These are phyloP conservation scores for Ooceraea biroi DNA, from an alignment of 1,140 invertebrate species.

Conservation along the genomic window DNA sequence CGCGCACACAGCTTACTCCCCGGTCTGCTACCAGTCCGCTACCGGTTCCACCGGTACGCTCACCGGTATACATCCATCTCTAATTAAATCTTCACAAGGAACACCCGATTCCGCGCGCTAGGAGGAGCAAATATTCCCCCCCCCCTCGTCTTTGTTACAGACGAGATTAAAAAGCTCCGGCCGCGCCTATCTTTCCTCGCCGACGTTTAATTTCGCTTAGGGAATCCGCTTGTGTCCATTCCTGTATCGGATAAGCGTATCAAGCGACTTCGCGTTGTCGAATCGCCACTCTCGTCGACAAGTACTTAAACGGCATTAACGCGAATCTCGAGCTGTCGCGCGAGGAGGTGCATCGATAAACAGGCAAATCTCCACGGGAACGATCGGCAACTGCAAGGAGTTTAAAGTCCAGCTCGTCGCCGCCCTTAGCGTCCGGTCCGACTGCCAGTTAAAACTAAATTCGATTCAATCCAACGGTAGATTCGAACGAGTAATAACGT, in stretches of 20 bases:
- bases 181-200: not conserved
- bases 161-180: constrained; percentile 1
- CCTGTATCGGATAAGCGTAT: not conserved
- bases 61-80: constrained; percentile 22
- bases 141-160: constrained; percentile 17
- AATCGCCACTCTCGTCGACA: not conserved
- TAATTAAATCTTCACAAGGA: constrained; percentile 63
- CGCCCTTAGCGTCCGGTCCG: constrained; percentile 36
- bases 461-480: constrained; percentile 69
- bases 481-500: constrained; percentile 73
- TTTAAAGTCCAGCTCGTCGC: constrained; percentile 56
- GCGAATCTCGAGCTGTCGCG: not conserved
- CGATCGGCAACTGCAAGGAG: constrained; percentile 42
- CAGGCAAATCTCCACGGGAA: not conserved
- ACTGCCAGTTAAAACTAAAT: constrained; percentile 62
- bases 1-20: constrained; percentile 3
- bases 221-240: not conserved
- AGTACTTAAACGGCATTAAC: not conserved
- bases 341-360: constrained; percentile 4
- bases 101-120: constrained; percentile 32
- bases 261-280: not conserved
- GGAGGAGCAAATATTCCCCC: constrained; percentile 29
- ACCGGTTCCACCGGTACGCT: constrained; percentile 46
- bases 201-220: not conserved
- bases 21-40: constrained; percentile 1